phyloP scores from a whole-genome alignment of 2,888 invertebrate species.

The Aleiodes leptofemur region DNA sequence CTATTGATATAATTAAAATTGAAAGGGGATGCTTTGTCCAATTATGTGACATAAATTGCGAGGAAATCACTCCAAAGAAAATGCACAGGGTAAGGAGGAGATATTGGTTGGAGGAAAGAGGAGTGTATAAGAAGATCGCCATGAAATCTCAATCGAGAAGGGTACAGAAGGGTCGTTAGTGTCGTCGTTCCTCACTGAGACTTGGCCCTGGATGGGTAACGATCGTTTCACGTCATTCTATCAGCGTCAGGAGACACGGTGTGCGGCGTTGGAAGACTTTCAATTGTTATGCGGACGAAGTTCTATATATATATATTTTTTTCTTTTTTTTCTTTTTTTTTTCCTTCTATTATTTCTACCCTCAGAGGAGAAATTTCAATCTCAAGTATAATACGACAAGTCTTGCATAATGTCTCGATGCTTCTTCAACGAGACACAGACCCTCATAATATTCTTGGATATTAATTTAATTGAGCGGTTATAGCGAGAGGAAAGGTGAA shows the following conservation, averaged over 20 bases:
- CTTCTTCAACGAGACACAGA: background rate
- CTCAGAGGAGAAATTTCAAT: conserved; percentile 45
- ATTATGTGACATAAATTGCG: conserved; percentile 24
- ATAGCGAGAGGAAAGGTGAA: conserved; percentile 2
- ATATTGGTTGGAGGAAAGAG: background rate
- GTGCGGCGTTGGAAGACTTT: conserved; percentile 16
- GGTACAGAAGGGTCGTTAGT: conserved; percentile 31
- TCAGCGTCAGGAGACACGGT: conserved; percentile 48
- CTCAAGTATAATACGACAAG: conserved; percentile 52
- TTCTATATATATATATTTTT: background rate
- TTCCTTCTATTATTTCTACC: conserved; percentile 1
- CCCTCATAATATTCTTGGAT: conserved; percentile 25
- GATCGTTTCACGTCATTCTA: conserved; percentile 54
- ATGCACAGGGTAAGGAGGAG: background rate
- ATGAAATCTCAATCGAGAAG: conserved; percentile 36
- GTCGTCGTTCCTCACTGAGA: conserved; percentile 29
- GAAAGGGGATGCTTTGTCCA: conserved; percentile 24
- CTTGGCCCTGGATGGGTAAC: conserved; percentile 46
- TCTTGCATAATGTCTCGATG: conserved; percentile 28
- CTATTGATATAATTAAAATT: conserved; percentile 1
- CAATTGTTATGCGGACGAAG: conserved; percentile 15
- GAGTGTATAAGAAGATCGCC: conserved; percentile 27
- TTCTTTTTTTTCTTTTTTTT: too few species aligned
- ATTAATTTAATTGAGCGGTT: conserved; percentile 28
- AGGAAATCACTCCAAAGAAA: background rate